Base-by-base conservation (phyloP, 2,113 vertebrate genomes). In the Eptesicus fuscus region DNA sequence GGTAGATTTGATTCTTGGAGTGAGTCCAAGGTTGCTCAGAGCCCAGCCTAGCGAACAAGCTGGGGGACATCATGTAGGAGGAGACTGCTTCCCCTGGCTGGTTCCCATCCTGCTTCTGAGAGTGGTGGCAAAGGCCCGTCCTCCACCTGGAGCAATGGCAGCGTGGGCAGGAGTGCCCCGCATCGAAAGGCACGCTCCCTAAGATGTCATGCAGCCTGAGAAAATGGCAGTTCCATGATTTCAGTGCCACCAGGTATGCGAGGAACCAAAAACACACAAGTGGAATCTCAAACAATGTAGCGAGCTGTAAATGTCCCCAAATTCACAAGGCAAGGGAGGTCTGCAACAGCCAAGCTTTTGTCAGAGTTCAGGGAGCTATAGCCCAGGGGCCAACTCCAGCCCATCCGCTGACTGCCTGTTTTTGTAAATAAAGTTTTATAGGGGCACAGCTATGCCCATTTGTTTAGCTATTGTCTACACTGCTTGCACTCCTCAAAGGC, bases 391-490 rank as follows among this genome's bases (percentile, higher is more conserved):
- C 71, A 76, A 95, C 83, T 56, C 22, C 18, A 91, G 63, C 42
- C 69, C 8, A n/a, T 22, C 47, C n/a, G 56, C n/a, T 37, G 37
- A 65, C n/a, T 37, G 47, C 37, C 56, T 91, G 35, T 56, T 88
- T 73, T 91, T 78, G 44, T 76, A 94, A 95, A 92, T 89, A 67
- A 92, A 91, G 69, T 83, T 95, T 88, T 49, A 78, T 12, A 78
- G 40, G 40, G 51, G 5, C 69, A 73, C 28, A 69, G 32, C 28
- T 69, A 56, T 4, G 16, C 87, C 63, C 11, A 16, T 73, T 76
- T 92, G 88, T 83, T 88, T 76, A 69, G 32, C 4, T 51, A 7
- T 42, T 63, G 32, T 61, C 30, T 76, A n/a, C 0, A 2, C 35
- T 47, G 22, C 42, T 23, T 67, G 56, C 17, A 0, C n/a, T 32